A percentile compares a stretch with the other conserved stretches of the same genome.
Evolutionary conservation across 2,113 vertebrate genomes (phyloP).

Genomic region (Equus quagga): DNA sequence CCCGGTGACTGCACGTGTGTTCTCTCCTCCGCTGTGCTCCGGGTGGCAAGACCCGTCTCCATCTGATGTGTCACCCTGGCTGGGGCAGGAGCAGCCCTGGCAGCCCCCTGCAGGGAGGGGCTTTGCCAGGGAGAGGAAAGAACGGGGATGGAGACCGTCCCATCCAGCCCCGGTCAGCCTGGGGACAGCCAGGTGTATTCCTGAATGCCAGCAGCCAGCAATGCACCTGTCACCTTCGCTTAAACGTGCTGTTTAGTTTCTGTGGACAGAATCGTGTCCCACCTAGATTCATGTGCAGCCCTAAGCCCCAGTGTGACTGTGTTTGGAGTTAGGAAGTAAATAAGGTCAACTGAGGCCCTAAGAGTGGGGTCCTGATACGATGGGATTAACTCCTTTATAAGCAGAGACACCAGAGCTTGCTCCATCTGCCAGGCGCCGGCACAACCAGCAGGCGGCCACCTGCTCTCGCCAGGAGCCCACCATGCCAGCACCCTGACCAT

Average conservation of each 20-base stretch:
- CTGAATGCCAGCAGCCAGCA: rapidly evolving
- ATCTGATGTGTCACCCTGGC: neutral
- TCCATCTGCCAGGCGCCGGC: rapidly evolving
- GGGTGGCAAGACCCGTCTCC: neutral
- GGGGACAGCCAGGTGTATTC: rapidly evolving
- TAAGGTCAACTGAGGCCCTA: rapidly evolving
- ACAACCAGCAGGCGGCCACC: rapidly evolving
- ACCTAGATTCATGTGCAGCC: rapidly evolving
- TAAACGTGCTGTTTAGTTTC: rapidly evolving
- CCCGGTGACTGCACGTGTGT: rapidly evolving
- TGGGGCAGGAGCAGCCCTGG: rapidly evolving
- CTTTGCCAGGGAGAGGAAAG: neutral
- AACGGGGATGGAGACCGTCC: neutral
- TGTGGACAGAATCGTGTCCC: rapidly evolving
- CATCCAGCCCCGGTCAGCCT: rapidly evolving
- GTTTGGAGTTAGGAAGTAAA: neutral
- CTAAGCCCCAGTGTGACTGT: rapidly evolving
- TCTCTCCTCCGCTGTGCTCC: rapidly evolving
- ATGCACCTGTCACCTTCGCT: rapidly evolving
- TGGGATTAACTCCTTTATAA: rapidly evolving
- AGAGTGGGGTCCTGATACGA: too few species aligned
- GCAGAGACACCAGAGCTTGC: too few species aligned
- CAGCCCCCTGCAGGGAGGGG: neutral
- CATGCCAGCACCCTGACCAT: rapidly evolving
- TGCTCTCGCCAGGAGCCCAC: rapidly evolving